These are phyloP conservation scores for Patella pellucida DNA, from an alignment of 2,888 invertebrate genomes.

Conservation along the genomic window DNA sequence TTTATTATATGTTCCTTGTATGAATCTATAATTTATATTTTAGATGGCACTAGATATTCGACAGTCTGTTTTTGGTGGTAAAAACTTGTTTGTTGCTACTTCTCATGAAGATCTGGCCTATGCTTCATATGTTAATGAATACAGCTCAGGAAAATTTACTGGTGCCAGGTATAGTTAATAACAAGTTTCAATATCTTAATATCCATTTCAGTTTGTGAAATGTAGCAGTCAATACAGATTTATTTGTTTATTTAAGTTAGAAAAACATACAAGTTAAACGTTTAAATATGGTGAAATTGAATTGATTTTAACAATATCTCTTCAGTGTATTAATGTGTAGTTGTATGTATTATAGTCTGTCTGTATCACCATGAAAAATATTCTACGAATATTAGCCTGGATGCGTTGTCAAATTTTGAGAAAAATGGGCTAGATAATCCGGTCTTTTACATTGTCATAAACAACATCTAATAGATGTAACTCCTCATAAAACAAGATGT, in stretches of 20 bases:
- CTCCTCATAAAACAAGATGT: too few species aligned
- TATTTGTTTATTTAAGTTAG: neutral
- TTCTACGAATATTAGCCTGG: too few species aligned
- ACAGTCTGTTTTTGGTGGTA: slow-evolving; percentile 83
- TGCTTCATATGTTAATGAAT: slow-evolving; percentile 92
- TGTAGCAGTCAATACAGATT: neutral
- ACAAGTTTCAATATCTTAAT: neutral
- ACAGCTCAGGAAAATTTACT: slow-evolving; percentile 88
- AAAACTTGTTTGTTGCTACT: slow-evolving; percentile 89
- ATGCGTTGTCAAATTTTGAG: too few species aligned
- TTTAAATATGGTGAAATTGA: neutral
- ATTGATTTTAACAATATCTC: neutral
- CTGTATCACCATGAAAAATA: too few species aligned
- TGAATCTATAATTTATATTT: neutral
- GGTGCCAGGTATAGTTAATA: slow-evolving; percentile 78
- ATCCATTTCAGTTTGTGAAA: neutral
- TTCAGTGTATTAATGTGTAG: neutral
- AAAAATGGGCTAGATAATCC: too few species aligned
- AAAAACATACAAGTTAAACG: neutral
- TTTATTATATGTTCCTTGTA: too few species aligned
- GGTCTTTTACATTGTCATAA: too few species aligned
- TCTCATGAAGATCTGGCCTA: slow-evolving; percentile 94
- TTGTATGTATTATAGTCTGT: too few species aligned
- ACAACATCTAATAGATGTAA: too few species aligned
- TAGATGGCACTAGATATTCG: slow-evolving; percentile 79